Base-by-base conservation (phyloP, 2,113 vertebrate genomes). In the Sinocyclocheilus rhinocerous region DNA sequence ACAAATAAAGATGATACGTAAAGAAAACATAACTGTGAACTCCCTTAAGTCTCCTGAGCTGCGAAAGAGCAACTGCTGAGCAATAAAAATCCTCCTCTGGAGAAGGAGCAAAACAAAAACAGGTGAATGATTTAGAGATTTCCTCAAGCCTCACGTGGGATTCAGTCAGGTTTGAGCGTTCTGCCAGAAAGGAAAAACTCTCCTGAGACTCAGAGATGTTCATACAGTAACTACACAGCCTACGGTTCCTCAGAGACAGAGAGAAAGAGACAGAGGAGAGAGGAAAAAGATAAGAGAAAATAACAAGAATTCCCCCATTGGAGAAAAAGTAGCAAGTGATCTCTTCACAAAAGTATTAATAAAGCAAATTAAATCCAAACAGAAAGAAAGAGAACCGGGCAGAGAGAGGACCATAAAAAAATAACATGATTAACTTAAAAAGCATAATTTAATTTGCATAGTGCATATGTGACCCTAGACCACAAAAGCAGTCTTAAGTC, bases 61-160 rank as follows among this genome's bases (percentile, higher is more conserved):
- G 42, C 26, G 42, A 81, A 26, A 48, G 22, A 80, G 33, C 36
- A 80, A 63, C 73, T 26, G 22, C n/a, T 76, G 73, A 50, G 73
- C 73, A 76, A 76, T 63, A n/a, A 42, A 33, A 61, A 79, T 24
- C 5, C 5, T 65, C 59, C 39, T 20, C 79, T 11, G 10, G 36
- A 24, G 39, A 67, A 24, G 8, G 5, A 48, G 39, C 78, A 6
- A 65, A 81, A 81, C 36, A 65, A 29, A 81, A 65, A 81, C 79
- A 67, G 79, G 36, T 20, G 59, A 81, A 65, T 81, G n/a, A 65
- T 81, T 65, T 65, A 15, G 59, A 65, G 78, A 63, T n/a, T 26
- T 24, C 18, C 61, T 42, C 33, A 63, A 48, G n/a, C 39, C 78
- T 48, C 79, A 29, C n/a, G 59, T 29, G 78, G n/a, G 59, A 61